Evolutionary conservation across 2,797 vertebrate species (phyloP).

Genomic region (Scarus forsteni): DNA sequence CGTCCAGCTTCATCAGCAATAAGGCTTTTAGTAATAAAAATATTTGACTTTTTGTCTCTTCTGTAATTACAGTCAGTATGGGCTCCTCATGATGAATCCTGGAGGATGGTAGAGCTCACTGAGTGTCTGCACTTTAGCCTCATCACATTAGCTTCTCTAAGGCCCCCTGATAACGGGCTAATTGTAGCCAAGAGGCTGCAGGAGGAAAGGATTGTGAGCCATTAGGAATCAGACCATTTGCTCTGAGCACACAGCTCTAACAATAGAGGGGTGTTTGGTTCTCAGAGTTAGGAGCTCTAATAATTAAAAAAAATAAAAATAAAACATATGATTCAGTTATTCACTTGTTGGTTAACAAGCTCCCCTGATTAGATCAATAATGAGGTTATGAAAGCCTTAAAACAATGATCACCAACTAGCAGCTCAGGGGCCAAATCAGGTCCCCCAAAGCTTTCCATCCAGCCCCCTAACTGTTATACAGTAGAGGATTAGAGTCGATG

Average conservation of each 20-base stretch:
- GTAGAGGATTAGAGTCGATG: no score
- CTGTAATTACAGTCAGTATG: constrained; percentile 19
- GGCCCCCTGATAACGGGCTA: constrained; percentile 25
- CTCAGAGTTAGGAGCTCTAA: no score
- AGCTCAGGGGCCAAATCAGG: no score
- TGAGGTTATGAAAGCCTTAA: no score
- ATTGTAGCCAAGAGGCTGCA: constrained; percentile 22
- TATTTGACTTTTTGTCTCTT: not conserved
- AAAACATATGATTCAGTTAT: not conserved
- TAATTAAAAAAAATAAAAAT: no score
- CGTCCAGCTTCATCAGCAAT: not conserved
- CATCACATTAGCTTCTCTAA: constrained; percentile 18
- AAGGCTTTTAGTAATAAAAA: constrained; percentile 19
- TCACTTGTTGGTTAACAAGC: no score
- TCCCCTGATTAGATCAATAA: no score
- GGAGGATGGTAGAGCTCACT: constrained; percentile 19
- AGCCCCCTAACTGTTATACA: no score
- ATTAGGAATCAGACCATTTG: not conserved
- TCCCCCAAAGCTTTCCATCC: no score
- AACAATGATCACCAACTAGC: no score
- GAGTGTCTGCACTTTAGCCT: constrained; percentile 31
- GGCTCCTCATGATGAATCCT: constrained; percentile 46
- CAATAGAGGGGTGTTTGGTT: no score
- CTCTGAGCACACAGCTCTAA: not conserved
- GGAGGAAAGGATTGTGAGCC: constrained; percentile 1